These are phyloP conservation scores for Staurois parvus DNA, from an alignment of 2,797 vertebrate species.

Conservation along the genomic window DNA sequence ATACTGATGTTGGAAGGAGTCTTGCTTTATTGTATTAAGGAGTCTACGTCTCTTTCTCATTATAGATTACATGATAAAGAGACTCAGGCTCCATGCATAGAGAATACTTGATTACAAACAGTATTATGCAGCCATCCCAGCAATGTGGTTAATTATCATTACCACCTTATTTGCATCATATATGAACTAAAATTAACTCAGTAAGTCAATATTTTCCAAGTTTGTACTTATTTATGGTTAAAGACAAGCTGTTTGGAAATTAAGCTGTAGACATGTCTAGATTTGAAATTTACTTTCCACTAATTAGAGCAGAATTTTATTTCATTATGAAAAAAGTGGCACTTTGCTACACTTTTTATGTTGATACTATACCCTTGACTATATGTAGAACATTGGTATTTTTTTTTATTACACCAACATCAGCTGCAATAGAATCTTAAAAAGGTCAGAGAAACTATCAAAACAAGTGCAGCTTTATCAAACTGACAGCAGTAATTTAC, in stretches of 20 bases:
- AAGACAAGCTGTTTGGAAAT: not conserved
- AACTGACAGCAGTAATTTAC: conserved; percentile 46
- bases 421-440: conserved; percentile 43
- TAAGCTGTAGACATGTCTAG: not conserved
- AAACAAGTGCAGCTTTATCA: conserved; percentile 47
- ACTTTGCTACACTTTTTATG: conserved; percentile 6
- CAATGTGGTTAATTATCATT: conserved; percentile 18
- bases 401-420: conserved; percentile 44
- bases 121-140: not conserved
- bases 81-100: not conserved
- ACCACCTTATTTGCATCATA: not conserved
- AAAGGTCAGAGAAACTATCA: conserved; percentile 50
- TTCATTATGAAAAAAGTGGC: conserved; percentile 24
- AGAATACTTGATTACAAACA: not conserved
- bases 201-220: conserved; percentile 24
- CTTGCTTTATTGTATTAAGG: no score
- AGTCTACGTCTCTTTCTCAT: not conserved
- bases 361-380: conserved; percentile 30
- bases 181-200: conserved; percentile 16
- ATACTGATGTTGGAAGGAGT: no score
- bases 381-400: conserved; percentile 40
- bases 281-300: conserved; percentile 7
- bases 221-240: conserved; percentile 2
- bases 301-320: conserved; percentile 29
- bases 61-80: not conserved